Percentiles rank a stretch among this genome's conserved stretches.
Evolutionary conservation across 2,797 vertebrate species (phyloP).

Genomic region (Melanotaenia parkinsoni): DNA sequence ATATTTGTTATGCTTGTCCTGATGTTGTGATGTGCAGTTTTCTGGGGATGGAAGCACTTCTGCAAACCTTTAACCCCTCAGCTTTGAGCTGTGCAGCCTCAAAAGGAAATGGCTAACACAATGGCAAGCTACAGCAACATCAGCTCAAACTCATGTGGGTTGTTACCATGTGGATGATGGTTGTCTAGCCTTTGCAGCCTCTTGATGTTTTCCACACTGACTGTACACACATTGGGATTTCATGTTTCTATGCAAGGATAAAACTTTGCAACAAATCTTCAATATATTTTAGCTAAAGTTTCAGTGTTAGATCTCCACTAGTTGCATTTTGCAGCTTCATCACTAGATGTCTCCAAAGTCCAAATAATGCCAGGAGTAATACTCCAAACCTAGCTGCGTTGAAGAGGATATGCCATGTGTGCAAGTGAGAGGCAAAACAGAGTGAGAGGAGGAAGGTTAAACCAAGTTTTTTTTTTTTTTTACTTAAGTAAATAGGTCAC

Average conservation of each 20-base stretch:
- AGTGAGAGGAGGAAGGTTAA: background rate
- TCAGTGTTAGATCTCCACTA: background rate
- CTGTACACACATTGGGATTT: background rate
- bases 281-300: background rate
- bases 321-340: background rate
- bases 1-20: slow-evolving; percentile 57
- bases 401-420: background rate
- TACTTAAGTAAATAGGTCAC: too few relatives aligned
- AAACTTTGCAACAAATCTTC: background rate
- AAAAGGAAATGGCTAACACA: slow-evolving; percentile 39
- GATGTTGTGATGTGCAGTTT: slow-evolving; percentile 43
- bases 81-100: slow-evolving; percentile 20
- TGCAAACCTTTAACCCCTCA: slow-evolving; percentile 45
- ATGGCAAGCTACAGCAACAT: slow-evolving; percentile 39
- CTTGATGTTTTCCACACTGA: slow-evolving; percentile 6
- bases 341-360: background rate
- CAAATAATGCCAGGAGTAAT: too few relatives aligned
- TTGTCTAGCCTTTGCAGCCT: slow-evolving; percentile 36
- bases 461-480: background rate
- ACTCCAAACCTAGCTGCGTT: background rate
- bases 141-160: slow-evolving; percentile 43
- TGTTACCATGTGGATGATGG: slow-evolving; percentile 36
- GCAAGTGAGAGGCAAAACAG: too few relatives aligned
- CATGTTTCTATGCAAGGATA: background rate
- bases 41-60: slow-evolving; percentile 18